Percentiles rank a stretch among this genome's conserved stretches.
Conservation (phyloP, 2,888 invertebrate genomes). For the Euplexia lucipara region DNA sequence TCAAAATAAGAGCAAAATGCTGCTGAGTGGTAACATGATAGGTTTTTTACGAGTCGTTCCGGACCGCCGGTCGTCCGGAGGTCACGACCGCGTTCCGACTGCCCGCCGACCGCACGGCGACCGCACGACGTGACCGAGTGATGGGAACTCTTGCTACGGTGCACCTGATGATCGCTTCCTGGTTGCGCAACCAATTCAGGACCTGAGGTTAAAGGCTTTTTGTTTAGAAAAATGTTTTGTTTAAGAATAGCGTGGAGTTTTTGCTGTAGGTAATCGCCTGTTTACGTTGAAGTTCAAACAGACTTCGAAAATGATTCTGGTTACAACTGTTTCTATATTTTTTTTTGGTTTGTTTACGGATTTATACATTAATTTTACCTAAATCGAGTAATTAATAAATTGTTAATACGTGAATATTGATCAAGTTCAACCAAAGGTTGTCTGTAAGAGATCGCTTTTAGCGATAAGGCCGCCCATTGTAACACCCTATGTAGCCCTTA, state of each 20-base stretch:
- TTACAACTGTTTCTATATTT: too few relatives aligned
- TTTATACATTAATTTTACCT: too few relatives aligned
- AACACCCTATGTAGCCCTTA: too few relatives aligned
- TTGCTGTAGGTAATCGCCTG: constrained; percentile 3
- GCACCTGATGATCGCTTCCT: constrained; percentile 76
- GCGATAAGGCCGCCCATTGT: too few relatives aligned
- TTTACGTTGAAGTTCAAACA: not conserved
- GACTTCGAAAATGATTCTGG: too few relatives aligned
- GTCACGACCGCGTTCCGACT: constrained; percentile 76
- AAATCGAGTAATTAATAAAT: too few relatives aligned
- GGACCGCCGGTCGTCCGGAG: constrained; percentile 75
- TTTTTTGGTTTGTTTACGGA: too few relatives aligned
- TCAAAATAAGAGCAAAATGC: constrained; percentile 78
- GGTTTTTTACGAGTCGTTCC: constrained; percentile 78
- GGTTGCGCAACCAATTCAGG: constrained; percentile 61
- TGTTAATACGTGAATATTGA: too few relatives aligned
- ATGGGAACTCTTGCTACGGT: constrained; percentile 76
- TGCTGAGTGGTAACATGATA: constrained; percentile 81
- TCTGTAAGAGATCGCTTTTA: too few relatives aligned
- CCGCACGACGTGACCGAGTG: constrained; percentile 80
- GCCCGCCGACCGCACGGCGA: constrained; percentile 62
- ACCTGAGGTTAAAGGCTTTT: constrained; percentile 38
- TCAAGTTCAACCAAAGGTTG: too few relatives aligned
- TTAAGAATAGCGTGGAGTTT: constrained; percentile 10
- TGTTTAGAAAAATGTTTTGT: constrained; percentile 10